Evolutionary conservation across 2,113 vertebrate genomes (phyloP), one percentile per base, ranked within the genome.

Genomic region (Natator depressus): DNA sequence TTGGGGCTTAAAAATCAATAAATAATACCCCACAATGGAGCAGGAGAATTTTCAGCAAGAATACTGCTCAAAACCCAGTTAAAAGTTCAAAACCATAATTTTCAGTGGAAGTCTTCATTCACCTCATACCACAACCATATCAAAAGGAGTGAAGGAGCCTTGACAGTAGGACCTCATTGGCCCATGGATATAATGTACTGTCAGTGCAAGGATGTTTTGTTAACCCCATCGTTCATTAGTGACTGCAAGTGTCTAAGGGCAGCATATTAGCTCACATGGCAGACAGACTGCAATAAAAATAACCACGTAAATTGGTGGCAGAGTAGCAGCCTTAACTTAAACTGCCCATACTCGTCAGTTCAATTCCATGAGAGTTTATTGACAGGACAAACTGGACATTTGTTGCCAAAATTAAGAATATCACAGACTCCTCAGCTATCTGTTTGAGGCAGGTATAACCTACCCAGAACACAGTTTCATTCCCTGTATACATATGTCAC

Each of bases 311-410:
- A 95, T 91, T 94, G 92, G 85, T 57, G 89, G 96, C 79, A 95
- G 91, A 97, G 92, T 94, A 93, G 87, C 96, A 95, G 81, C 84
- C 88, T 93, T 94, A 85, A 95, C 96, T 96, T 95, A 5, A 96
- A 97, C 91, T 83, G 92, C 90, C 96, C 85, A 69, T 96, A 51
- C 93, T 95, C 96, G 93, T 96, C 94, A 95, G 95, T 95, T 96
- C 88, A 97, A 94, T 97, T 96, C 96, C 76, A 91, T 85, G 89
- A 95, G 89, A 95, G 95, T 92, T 97, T 94, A 93, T 85, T 97
- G 96, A 92, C 93, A 96, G 95, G 91, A 55, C 75, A 83, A 90
- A n/a, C 69, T 95, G 51, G 85, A 59, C 80, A 49, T 88, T 16
- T 59, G 85, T 94, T 95, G 94, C 96, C 95, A 96, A 95, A 95